Base-by-base conservation (phyloP, 35 echinoderm and acorn worm species). In the Amphiura filiformis region DNA sequence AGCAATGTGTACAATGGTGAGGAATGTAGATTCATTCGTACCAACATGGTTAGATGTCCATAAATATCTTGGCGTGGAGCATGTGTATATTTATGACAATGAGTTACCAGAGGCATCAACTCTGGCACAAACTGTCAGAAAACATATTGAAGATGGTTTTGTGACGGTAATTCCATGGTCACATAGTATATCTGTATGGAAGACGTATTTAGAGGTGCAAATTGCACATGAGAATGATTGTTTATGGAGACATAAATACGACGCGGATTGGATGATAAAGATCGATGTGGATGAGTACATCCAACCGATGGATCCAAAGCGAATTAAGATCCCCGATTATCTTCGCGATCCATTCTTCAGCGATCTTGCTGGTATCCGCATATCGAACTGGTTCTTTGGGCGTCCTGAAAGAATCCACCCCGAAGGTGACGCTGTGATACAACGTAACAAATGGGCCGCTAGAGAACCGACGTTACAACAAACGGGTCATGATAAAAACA, bases 211-310 rank as follows among this genome's bases (percentile, higher is more conserved):
- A 39, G 94, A 97, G 76, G 85, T 93, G 9, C 94, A 97, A 76
- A 97, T 97, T 44, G 94, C 94, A 18, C 94, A 97, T 35, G 94
- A 97, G 56, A 97, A 97, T 81, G 94, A 97, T 57, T 97, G 94
- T 76, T 47, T 97, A 0, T 97, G 94, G 94, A 89, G 94, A 57
- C 84, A 90, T 79, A 89, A 89, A 42, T 88, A 97, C 39, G 36
- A 79, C 23, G 47, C 82, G 17, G 47, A 93, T 37, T 97, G 94
- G 94, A 93, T 97, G 87, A 78, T 97, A 1, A 97, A 97, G 76
- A 97, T 93, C 38, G 94, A 97, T 81, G 94, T 97, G 0, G 94
- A 97, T 84, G 94, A 97, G n/a, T 97, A 90, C 57, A 70, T 97
- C 1, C 94, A 97, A 65, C 94, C 94, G 65, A 97, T 97, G 94